Percentiles rank a stretch among this genome's conserved stretches.
Conservation (phyloP, 2,113 vertebrate genomes). For the Alces alces region DNA sequence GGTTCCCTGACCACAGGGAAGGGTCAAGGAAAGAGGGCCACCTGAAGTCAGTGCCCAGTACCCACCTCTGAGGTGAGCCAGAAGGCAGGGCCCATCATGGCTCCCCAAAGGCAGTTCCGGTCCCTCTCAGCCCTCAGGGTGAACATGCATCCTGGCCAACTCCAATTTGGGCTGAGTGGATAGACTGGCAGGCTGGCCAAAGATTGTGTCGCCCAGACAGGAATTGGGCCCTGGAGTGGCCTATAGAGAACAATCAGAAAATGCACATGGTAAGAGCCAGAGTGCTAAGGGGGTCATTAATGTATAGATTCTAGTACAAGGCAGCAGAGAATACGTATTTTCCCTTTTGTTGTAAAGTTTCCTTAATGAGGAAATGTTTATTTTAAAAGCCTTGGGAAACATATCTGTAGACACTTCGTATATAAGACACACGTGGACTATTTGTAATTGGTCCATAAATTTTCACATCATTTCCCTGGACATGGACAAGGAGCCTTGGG, state of each 20-base stretch:
- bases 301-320: slow-evolving; percentile 9
- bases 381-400: slow-evolving; percentile 79
- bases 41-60: neutral
- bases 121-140: neutral
- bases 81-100: neutral
- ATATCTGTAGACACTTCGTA: slow-evolving; percentile 50
- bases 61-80: neutral
- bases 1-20: neutral
- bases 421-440: slow-evolving; percentile 58
- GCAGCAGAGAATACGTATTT: slow-evolving; percentile 66
- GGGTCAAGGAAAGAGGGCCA: neutral
- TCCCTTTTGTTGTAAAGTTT: slow-evolving; percentile 76
- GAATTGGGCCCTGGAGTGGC: neutral
- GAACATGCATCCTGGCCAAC: neutral
- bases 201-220: neutral
- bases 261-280: neutral
- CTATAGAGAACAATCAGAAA: neutral
- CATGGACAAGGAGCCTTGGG: slow-evolving; percentile 57
- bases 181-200: slow-evolving; percentile 3
- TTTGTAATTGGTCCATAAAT: slow-evolving; percentile 70
- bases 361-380: slow-evolving; percentile 74
- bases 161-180: slow-evolving; percentile 1
- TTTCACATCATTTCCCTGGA: slow-evolving; percentile 65
- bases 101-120: neutral
- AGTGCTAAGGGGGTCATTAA: slow-evolving; percentile 14